Base-by-base conservation (phyloP, 2,888 invertebrate species). In the Callyntrura sp. region DNA sequence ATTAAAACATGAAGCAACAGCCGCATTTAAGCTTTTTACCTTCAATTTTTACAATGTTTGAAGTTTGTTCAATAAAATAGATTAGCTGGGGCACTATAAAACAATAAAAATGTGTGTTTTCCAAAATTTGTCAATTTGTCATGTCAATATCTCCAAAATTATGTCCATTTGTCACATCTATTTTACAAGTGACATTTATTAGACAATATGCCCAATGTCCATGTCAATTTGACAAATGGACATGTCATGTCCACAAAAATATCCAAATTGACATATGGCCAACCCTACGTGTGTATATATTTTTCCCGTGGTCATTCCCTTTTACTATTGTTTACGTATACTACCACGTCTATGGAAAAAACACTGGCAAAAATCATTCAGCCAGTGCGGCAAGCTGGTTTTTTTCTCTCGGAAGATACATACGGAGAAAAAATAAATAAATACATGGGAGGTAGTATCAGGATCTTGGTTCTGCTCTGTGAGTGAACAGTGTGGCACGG, bases 401-500 rank as follows among this genome's bases (percentile, higher is more conserved):
- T 48, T 43, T 48, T 68, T 55, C 51, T 55, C 51, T 28, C 0
- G n/a, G 8, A 28, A 28, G n/a, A 17, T 12, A 68, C 68, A 48
- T 28, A 83, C 70, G 8, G 1, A 11, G 23, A 12, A 25, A n/a
- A 78, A 28, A 55, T 78, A 78, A 28, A 78, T 55, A 78, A 55
- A 55, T 35, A 35, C 20, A n/a, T 35, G 51, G 51, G 55, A n/a
- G 20, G 78, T 28, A 55, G 78, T 28, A 55, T 51, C 51, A 76
- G 48, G 45, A n/a, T 51, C 78, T 48, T 0, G 25, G 55, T 6
- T 78, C 3, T 14, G 28, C 5, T 9, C 35, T 55, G 25, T 28
- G 78, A 45, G 35, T 25, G n/a, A 78, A 35, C 35, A 35, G 51
- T 28, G 78, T 78, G 78, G 78, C 78, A 55, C 25, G 55, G 76